Conservation (phyloP, 2,888 invertebrate genomes). For the Cryptus viduatorius region DNA sequence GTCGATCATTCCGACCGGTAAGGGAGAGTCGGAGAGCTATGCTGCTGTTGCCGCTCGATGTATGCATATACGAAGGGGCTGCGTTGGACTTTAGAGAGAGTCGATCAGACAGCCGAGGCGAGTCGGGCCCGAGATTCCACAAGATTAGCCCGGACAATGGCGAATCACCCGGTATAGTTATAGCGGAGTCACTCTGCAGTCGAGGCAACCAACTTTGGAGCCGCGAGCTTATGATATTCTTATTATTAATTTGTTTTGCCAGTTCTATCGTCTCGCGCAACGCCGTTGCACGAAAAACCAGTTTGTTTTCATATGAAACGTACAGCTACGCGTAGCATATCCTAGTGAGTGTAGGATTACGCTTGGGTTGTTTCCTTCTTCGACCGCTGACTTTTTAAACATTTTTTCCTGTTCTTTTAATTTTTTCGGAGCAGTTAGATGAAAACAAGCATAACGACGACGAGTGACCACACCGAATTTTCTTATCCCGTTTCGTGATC, state of each 20-base stretch:
- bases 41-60: neutral
- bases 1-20: constrained; percentile 51
- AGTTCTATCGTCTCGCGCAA: constrained; percentile 43
- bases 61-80: constrained; percentile 29
- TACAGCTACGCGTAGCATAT: constrained; percentile 37
- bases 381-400: constrained; percentile 32
- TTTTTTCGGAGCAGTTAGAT: constrained; percentile 15
- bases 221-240: constrained; percentile 67
- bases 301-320: constrained; percentile 61
- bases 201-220: constrained; percentile 50
- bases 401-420: constrained; percentile 25
- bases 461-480: constrained; percentile 41
- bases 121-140: constrained; percentile 50
- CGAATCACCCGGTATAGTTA: constrained; percentile 52
- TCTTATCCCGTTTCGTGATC: constrained; percentile 57
- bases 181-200: constrained; percentile 53
- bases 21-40: neutral
- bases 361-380: constrained; percentile 31
- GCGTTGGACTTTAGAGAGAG: constrained; percentile 30
- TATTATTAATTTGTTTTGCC: constrained; percentile 69
- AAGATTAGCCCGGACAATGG: constrained; percentile 65
- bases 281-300: constrained; percentile 67
- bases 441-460: constrained; percentile 12
- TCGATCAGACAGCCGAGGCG: constrained; percentile 52
- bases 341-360: constrained; percentile 60